These are phyloP conservation scores for Cheilosia vernalis DNA, from an alignment of 2,888 invertebrate species.

Conservation along the genomic window DNA sequence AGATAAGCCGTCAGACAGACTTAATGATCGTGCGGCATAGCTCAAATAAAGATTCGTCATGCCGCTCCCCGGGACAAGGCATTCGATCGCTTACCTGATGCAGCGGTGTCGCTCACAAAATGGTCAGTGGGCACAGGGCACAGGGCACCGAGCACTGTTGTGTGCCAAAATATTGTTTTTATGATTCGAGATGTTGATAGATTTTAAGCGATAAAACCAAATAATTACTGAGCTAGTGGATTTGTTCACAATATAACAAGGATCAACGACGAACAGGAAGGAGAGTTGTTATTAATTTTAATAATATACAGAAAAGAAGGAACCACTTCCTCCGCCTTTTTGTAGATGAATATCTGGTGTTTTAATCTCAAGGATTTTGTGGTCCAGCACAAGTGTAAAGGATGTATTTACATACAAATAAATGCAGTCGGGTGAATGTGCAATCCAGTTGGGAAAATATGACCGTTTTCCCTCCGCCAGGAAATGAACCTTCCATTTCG, in stretches of 20 bases:
- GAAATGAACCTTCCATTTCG: too few species aligned
- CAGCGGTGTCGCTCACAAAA: conserved; percentile 43
- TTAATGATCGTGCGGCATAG: conserved; percentile 74
- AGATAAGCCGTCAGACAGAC: conserved; percentile 72
- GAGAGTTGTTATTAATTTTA: conserved; percentile 66
- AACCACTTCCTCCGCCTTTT: conserved; percentile 40
- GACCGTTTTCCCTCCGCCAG: too few species aligned
- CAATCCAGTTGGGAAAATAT: too few species aligned
- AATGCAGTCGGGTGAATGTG: neutral
- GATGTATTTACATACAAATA: neutral
- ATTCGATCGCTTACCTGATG: conserved; percentile 50
- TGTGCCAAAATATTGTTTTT: conserved; percentile 73
- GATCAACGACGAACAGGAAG: conserved; percentile 64
- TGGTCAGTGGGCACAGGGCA: conserved; percentile 38
- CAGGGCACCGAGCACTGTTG: conserved; percentile 23
- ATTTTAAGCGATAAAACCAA: conserved; percentile 61
- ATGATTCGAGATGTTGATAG: conserved; percentile 69
- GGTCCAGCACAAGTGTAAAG: conserved; percentile 22
- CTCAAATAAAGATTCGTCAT: conserved; percentile 74
- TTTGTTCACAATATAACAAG: conserved; percentile 62
- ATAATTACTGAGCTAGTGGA: conserved; percentile 63
- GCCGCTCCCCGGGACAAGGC: conserved; percentile 42
- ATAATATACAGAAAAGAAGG: conserved; percentile 40
- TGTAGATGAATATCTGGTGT: conserved; percentile 36
- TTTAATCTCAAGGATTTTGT: conserved; percentile 34